phyloP scores from a whole-genome alignment of 2,113 vertebrate genomes.

The Lycaon pictus region DNA sequence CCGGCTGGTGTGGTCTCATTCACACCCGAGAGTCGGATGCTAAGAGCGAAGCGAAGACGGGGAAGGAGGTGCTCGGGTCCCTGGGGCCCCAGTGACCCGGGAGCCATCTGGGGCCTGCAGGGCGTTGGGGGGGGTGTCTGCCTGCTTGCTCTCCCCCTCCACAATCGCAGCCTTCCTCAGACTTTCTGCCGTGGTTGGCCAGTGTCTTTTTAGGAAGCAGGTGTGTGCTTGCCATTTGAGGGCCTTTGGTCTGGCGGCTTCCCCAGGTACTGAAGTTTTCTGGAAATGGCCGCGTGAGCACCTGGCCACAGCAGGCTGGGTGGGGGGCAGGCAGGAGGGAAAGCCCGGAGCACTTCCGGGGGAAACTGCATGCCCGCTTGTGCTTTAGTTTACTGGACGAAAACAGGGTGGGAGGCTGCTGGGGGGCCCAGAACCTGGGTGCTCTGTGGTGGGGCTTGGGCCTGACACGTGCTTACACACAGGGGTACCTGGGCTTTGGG shows the following conservation, averaged over 20 bases:
- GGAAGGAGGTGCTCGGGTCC: not conserved
- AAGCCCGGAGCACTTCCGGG: not conserved
- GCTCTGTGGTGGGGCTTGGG: not conserved
- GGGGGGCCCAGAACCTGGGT: not conserved
- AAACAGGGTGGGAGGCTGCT: not conserved
- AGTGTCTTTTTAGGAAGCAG: not conserved
- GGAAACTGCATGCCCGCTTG: not conserved
- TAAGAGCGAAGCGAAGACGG: not conserved
- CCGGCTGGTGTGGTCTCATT: not conserved
- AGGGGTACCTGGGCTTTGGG: accelerated
- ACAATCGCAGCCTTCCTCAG: not conserved
- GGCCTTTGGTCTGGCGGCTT: not conserved
- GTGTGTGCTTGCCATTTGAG: not conserved
- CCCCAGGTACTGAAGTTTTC: not conserved
- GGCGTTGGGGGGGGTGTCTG: not conserved
- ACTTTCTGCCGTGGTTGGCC: not conserved
- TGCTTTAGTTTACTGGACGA: not conserved
- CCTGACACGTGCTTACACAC: not conserved
- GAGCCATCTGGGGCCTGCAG: not conserved
- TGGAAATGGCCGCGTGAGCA: accelerated
- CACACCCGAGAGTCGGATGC: not conserved
- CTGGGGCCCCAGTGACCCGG: not conserved
- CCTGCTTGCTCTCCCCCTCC: too few species aligned
- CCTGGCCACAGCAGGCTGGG: accelerated
- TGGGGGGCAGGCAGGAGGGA: not conserved